Evolutionary conservation across 2,113 vertebrate species (phyloP).

Genomic region (Labeo catla): DNA sequence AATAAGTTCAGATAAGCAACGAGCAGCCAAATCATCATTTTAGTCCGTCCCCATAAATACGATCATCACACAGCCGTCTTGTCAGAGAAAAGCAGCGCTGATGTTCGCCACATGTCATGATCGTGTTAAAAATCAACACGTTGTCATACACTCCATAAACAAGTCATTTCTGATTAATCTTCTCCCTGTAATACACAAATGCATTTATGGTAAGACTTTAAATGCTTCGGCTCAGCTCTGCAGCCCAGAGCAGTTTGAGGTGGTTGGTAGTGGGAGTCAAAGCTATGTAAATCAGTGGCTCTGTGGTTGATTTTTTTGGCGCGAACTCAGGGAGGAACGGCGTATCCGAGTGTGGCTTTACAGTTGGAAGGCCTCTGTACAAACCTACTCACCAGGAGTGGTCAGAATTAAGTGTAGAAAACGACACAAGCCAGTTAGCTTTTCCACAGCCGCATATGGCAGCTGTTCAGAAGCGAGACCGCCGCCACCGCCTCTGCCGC

Average conservation of each 20-base stretch:
- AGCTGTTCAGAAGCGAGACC: conserved; percentile 22
- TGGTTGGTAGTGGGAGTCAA: conserved; percentile 26
- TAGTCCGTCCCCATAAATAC: neutral
- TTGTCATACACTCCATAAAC: conserved; percentile 60
- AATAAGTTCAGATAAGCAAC: neutral
- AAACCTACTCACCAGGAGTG: conserved; percentile 23
- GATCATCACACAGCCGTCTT: conserved; percentile 9
- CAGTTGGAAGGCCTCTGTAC: conserved; percentile 53
- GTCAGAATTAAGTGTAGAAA: conserved; percentile 58
- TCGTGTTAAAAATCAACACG: conserved; percentile 51
- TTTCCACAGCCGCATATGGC: conserved; percentile 52
- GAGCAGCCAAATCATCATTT: neutral
- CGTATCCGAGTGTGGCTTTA: conserved; percentile 35
- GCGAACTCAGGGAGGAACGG: neutral
- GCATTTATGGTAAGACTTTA: conserved; percentile 51
- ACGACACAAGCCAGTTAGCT: conserved; percentile 42
- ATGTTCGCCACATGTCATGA: conserved; percentile 57
- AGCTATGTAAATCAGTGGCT: conserved; percentile 44
- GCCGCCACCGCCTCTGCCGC: conserved; percentile 1
- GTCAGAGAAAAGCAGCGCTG: conserved; percentile 34
- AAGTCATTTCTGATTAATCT: conserved; percentile 58
- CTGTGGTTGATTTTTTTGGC: conserved; percentile 39
- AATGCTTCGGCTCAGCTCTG: conserved; percentile 35
- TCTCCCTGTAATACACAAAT: neutral
- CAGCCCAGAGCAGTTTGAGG: conserved; percentile 8